These are phyloP conservation scores for Hippotragus niger DNA, from an alignment of 2,113 vertebrate species.

Conservation along the genomic window DNA sequence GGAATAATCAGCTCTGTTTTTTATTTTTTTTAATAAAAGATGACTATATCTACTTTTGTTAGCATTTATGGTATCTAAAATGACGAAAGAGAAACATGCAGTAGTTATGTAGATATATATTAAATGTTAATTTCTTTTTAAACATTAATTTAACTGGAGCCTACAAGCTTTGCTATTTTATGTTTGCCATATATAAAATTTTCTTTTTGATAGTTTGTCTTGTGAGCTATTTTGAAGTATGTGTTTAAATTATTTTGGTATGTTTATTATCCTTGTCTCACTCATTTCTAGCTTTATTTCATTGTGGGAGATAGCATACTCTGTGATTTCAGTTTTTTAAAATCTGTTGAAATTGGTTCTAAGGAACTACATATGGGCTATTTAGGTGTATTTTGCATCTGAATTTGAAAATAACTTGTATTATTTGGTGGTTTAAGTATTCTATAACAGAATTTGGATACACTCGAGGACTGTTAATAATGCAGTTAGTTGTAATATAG, in stretches of 20 bases:
- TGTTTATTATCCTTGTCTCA: neutral
- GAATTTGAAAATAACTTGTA: conserved; percentile 7
- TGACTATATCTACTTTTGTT: neutral
- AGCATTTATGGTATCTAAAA: neutral
- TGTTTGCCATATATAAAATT: neutral
- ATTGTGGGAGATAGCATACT: neutral
- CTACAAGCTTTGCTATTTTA: neutral
- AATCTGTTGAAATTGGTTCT: neutral
- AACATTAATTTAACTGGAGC: neutral
- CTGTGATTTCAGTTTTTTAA: neutral
- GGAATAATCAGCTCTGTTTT: neutral
- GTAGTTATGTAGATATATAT: neutral
- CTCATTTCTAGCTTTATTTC: neutral
- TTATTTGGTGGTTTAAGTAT: neutral
- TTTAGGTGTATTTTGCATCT: neutral
- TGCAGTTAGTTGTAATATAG: neutral
- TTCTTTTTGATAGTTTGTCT: neutral
- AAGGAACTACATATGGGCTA: neutral
- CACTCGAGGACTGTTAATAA: neutral
- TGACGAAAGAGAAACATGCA: neutral
- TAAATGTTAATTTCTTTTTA: neutral
- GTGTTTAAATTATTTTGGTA: neutral
- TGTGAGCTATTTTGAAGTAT: neutral
- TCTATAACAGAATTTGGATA: neutral
- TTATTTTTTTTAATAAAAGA: neutral